Evolutionary conservation across 1,140 invertebrate genomes (phyloP), one percentile per base, ranked within the genome.

Genomic region (Procambarus clarkii): DNA sequence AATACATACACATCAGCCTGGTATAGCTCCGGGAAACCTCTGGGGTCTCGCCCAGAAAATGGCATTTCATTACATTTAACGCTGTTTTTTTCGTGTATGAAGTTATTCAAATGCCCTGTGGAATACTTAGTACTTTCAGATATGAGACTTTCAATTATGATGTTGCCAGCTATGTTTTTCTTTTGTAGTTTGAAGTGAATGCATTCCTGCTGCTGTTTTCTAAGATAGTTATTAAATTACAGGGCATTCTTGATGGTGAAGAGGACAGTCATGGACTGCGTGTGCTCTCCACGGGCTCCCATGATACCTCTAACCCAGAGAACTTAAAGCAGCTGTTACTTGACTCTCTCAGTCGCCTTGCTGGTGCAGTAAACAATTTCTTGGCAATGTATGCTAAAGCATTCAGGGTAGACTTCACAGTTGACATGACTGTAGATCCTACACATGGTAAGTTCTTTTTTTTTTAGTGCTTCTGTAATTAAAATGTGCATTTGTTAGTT

Each of bases 351-450:
- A 96, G 97, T 93, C 95, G 96, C 93, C 95, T 98, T 58, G 95
- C 96, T 34, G 96, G 96, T 92, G 96, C 97, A 24, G 96, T 98
- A 11, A 96, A 97, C 93, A 96, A 96, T 93, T 95, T 98, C 3
- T 96, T 98, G 13, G 96, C 97, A 92, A 97, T 97, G 93, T 98
- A 98, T 94, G 97, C 97, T 89, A 96, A 96, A 93, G 96, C 97
- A 2, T 98, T 98, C 94, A 96, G 96, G 78, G 97, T 98, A n/a
- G 97, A 98, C 94, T 98, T 98, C 94, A 95, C 96, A 93, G 94
- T 97, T 44, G 89, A 90, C 50, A 58, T 64, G 21, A 89, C 81
- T 13, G 83, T 86, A 60, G 91, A 93, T 50, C 34, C 21, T 46
- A 90, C 82, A 24, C 84, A 91, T n/a, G 88, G 87, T 91, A 88